A percentile compares a stretch with the other conserved stretches of the same genome.
Evolutionary conservation across 2,797 vertebrate genomes (phyloP).

Genomic region (Mormyrus hasselquistii): DNA sequence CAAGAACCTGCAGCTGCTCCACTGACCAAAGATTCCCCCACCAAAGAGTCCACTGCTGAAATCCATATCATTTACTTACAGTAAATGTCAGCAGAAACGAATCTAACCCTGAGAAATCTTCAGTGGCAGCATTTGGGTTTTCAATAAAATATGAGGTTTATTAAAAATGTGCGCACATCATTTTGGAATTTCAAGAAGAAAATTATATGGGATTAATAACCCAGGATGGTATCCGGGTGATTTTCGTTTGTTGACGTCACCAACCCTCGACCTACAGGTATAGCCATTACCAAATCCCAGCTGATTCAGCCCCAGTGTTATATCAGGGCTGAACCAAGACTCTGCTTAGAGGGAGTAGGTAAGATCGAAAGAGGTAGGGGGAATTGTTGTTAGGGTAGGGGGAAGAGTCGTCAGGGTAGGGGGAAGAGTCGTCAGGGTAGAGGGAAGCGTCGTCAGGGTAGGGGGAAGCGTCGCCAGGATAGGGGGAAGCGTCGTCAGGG

Average conservation of each 20-base stretch:
- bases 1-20: neutral
- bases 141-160: neutral
- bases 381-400: neutral
- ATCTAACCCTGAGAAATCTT: neutral
- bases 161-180: neutral
- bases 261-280: neutral
- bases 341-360: neutral
- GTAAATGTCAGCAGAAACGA: neutral
- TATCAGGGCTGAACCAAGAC: neutral
- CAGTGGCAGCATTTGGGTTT: conserved; percentile 8
- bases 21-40: neutral
- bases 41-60: neutral
- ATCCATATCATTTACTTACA: conserved; percentile 1
- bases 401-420: too few species aligned
- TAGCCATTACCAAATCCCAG: neutral
- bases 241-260: neutral
- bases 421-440: too few species aligned
- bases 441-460: too few species aligned
- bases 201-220: neutral
- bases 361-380: neutral
- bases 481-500: neutral
- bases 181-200: neutral
- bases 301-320: neutral
- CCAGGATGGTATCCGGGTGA: neutral
- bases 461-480: too few species aligned